These are phyloP conservation scores for Pseudochirops corinnae DNA, from an alignment of 2,797 vertebrate genomes.

Conservation along the genomic window DNA sequence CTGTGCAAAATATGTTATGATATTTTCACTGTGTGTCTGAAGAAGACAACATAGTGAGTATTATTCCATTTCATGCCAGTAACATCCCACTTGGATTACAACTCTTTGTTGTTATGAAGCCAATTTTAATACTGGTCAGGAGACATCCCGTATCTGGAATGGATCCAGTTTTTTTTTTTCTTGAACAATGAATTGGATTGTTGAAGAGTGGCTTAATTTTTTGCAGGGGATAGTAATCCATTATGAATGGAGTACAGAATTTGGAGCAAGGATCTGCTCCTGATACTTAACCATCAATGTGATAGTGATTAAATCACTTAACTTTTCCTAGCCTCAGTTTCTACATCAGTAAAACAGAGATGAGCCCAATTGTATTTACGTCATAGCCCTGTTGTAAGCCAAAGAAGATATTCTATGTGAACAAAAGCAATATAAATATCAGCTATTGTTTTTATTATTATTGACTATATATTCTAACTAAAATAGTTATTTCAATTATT, in stretches of 20 bases:
- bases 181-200: background rate
- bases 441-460: background rate
- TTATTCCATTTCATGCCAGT: slow-evolving; percentile 78
- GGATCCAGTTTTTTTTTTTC: background rate
- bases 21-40: slow-evolving; percentile 81
- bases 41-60: slow-evolving; percentile 82
- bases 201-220: background rate
- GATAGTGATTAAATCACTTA: background rate
- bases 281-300: background rate
- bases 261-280: background rate
- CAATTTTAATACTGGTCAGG: slow-evolving; percentile 80
- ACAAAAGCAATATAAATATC: background rate
- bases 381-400: background rate
- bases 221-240: background rate
- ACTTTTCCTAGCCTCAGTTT: background rate
- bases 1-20: slow-evolving; percentile 77
- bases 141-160: slow-evolving; percentile 71
- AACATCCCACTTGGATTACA: slow-evolving; percentile 81
- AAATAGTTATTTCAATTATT: background rate
- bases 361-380: background rate
- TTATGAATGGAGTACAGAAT: background rate
- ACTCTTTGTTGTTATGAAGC: slow-evolving; percentile 83
- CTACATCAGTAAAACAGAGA: background rate
- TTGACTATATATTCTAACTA: background rate
- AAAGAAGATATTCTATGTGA: background rate